Base-by-base conservation (phyloP, 2,888 invertebrate species). In the Volucella inanis region DNA sequence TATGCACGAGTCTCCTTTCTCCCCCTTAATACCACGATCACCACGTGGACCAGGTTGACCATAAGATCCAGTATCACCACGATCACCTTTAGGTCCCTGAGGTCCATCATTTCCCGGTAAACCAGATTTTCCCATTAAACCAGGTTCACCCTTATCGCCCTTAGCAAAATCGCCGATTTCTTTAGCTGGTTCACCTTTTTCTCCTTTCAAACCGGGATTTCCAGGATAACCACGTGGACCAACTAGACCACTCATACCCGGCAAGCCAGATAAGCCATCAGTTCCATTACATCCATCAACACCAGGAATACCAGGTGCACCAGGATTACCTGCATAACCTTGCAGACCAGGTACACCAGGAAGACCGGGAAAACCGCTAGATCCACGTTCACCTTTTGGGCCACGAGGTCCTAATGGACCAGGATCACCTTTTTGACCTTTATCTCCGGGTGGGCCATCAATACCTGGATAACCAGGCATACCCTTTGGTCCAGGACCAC, bases 221-320 rank as follows among this genome's bases (percentile, higher is more conserved):
- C 92, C 92, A 38, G 95, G 94, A 79, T 93, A 93, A 88, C 98
- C 98, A 67, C 96, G 94, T 1, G 97, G 96, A 22, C 97, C 97
- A 67, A 93, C 93, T 87, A 93, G 93, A 77, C 98, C 98, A 82
- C 94, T 93, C 0, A 93, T 90, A 64, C 98, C 98, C 59, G 93
- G 91, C 38, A 93, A 87, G 80, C 98, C 98, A 50, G 95, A 94
- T 54, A 94, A 92, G 87, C 98, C 98, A 92, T 98, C 98, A 70
- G 98, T 97, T 89, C 99, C 99, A 90, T 99, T 98, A 90, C 99
- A 99, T 10, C 99, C 99, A 90, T 99, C 98, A 89, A 96, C 93
- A 67, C 99, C 99, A 50, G 96, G 95, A 54, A 94, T 93, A 88
- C 98, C 98, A n/a, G 96, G 93, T 0, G 93, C 89, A 64, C 98